Percentiles rank a stretch among this genome's conserved stretches.
Evolutionary conservation across 64 coral and sea anemone species (phyloP).

Genomic region (Platygyra sinensis): DNA sequence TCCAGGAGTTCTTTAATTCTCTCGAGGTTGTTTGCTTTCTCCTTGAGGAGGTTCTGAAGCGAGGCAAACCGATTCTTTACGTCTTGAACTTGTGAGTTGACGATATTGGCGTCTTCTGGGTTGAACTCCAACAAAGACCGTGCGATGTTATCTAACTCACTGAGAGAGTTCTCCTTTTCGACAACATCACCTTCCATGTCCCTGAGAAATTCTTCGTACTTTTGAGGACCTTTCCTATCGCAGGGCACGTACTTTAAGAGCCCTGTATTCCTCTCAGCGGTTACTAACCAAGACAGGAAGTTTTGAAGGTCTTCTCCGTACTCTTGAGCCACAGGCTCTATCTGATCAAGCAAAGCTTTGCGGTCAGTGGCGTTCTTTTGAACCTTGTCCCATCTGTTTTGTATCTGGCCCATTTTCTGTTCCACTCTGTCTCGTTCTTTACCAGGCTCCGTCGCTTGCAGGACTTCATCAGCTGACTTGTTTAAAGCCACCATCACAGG

Average conservation of each 20-base stretch:
- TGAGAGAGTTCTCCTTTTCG: conserved; percentile 33
- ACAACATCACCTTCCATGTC: conserved; percentile 76
- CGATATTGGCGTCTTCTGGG: conserved; percentile 66
- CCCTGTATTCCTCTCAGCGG: conserved; percentile 61
- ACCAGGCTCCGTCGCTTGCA: conserved; percentile 58
- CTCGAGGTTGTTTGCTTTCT: conserved; percentile 71
- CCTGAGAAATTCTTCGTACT: conserved; percentile 70
- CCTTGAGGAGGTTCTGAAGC: conserved; percentile 45
- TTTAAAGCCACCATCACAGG: conserved; percentile 61
- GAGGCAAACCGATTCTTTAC: conserved; percentile 70
- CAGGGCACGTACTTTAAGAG: conserved; percentile 71
- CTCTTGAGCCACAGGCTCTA: conserved; percentile 76
- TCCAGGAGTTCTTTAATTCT: conserved; percentile 77
- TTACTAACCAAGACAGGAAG: conserved; percentile 67
- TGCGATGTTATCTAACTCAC: conserved; percentile 65
- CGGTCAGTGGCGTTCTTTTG: conserved; percentile 76
- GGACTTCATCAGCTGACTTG: conserved; percentile 74
- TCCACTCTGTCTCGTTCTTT: conserved; percentile 82
- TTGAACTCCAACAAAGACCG: conserved; percentile 69
- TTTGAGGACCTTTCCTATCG: conserved; percentile 71
- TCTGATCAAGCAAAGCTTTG: conserved; percentile 68
- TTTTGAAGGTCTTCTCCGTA: conserved; percentile 58
- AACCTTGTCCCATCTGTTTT: conserved; percentile 78
- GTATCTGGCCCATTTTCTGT: conserved; percentile 64
- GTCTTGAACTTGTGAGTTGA: conserved; percentile 68